A percentile compares a stretch with the other conserved stretches of the same genome.
Conservation (phyloP, 1,140 invertebrate genomes). For the Nasonia vitripennis region DNA sequence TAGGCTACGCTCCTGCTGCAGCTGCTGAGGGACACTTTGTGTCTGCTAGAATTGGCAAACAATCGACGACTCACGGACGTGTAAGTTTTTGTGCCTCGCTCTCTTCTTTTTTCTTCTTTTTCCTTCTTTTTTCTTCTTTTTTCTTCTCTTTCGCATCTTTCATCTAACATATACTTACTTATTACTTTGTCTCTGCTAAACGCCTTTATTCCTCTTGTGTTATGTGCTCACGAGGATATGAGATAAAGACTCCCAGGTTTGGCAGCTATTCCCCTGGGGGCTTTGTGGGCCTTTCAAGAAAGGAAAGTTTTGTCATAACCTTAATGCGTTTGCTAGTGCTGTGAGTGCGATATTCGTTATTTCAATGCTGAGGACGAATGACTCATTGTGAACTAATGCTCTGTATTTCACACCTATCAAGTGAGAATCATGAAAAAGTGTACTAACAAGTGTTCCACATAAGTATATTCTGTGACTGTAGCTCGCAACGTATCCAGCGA, state of each 20-base stretch:
- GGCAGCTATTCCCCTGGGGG: neutral
- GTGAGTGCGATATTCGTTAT: neutral
- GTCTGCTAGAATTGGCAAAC: constrained; percentile 41
- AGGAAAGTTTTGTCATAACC: constrained; percentile 12
- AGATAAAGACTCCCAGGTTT: constrained; percentile 22
- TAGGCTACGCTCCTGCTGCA: neutral
- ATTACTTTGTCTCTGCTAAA: neutral
- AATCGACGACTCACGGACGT: constrained; percentile 16
- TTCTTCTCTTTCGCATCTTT: neutral
- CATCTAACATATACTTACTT: neutral
- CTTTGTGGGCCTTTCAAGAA: neutral
- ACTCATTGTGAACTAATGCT: neutral
- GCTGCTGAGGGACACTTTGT: neutral
- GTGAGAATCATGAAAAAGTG: neutral
- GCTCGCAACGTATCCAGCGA: neutral
- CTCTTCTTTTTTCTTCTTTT: neutral
- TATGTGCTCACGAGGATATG: constrained; percentile 1
- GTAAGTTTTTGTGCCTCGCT: constrained; percentile 28
- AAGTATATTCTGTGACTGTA: neutral
- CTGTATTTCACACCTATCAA: neutral
- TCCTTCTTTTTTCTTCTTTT: neutral
- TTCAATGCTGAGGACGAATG: neutral
- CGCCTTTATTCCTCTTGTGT: constrained; percentile 11
- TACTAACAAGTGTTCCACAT: neutral
- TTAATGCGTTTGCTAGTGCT: neutral